Conservation (phyloP, 2,113 vertebrate species). For the Mus spicilegus region DNA sequence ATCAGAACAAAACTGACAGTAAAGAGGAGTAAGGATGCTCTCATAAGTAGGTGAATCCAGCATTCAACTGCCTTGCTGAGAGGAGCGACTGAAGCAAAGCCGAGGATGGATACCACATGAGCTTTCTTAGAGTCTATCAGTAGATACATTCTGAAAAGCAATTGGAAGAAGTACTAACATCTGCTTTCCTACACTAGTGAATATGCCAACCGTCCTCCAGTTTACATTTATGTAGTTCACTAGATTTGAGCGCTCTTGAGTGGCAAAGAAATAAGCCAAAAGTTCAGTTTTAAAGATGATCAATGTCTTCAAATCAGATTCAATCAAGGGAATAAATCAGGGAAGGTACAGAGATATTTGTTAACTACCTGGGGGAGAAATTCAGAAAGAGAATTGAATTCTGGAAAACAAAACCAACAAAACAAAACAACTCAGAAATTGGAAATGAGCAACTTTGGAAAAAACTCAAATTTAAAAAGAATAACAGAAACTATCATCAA, state of each 20-base stretch:
- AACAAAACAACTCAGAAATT: not conserved
- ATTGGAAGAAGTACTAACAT: not conserved
- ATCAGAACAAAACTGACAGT: not conserved
- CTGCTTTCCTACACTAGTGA: not conserved
- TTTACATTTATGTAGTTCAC: not conserved
- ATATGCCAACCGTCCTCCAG: not conserved
- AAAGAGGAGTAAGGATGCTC: not conserved
- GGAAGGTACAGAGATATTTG: not conserved
- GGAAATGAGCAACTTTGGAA: not conserved
- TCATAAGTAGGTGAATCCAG: not conserved
- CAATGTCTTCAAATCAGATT: not conserved
- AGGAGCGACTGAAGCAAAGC: constrained; percentile 10
- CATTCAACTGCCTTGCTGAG: not conserved
- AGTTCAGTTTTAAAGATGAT: not conserved
- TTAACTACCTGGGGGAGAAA: not conserved
- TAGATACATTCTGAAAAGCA: not conserved
- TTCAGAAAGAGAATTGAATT: not conserved
- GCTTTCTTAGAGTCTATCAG: not conserved
- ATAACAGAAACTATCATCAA: not conserved
- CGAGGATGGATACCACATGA: not conserved
- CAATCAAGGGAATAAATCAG: not conserved
- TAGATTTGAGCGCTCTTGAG: not conserved
- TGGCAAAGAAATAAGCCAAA: not conserved
- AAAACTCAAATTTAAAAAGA: not conserved
- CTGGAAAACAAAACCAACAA: not conserved